phyloP scores from a whole-genome alignment of 1,140 invertebrate species.

The Radopholus similis region DNA sequence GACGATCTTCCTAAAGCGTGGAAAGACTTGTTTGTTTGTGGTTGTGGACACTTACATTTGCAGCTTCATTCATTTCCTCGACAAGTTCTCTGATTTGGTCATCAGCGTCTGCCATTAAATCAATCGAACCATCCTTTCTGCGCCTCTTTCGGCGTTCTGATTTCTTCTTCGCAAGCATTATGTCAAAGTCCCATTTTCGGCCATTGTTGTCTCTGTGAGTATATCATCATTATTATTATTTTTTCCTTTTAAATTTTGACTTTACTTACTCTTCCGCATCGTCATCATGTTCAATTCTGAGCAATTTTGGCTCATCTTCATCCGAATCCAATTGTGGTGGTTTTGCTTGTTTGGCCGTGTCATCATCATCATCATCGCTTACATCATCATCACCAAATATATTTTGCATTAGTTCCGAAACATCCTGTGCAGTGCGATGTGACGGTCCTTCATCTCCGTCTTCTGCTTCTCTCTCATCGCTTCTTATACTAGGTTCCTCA shows the following conservation, averaged over 20 bases:
- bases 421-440: too few species aligned
- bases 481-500: too few species aligned
- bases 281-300: constrained; percentile 13
- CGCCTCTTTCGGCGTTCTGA: constrained; percentile 20
- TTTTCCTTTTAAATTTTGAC: neutral
- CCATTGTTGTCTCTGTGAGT: neutral
- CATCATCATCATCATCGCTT: neutral
- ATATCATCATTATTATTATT: neutral
- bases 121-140: constrained; percentile 39
- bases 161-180: constrained; percentile 43
- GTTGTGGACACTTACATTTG: constrained; percentile 40
- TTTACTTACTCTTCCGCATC: constrained; percentile 24
- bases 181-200: constrained; percentile 40
- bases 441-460: too few species aligned
- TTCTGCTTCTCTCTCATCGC: too few species aligned
- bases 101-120: constrained; percentile 55
- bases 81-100: constrained; percentile 47
- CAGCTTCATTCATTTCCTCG: constrained; percentile 50
- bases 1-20: constrained; percentile 45
- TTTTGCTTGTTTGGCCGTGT: neutral
- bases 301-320: constrained; percentile 17
- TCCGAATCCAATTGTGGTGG: neutral
- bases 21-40: constrained; percentile 6
- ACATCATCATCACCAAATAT: neutral
- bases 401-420: neutral